A percentile compares a stretch with the other conserved stretches of the same genome.
These are phyloP conservation scores for Cryptotermes secundus DNA, from an alignment of 1,140 invertebrate genomes.

Conservation along the genomic window DNA sequence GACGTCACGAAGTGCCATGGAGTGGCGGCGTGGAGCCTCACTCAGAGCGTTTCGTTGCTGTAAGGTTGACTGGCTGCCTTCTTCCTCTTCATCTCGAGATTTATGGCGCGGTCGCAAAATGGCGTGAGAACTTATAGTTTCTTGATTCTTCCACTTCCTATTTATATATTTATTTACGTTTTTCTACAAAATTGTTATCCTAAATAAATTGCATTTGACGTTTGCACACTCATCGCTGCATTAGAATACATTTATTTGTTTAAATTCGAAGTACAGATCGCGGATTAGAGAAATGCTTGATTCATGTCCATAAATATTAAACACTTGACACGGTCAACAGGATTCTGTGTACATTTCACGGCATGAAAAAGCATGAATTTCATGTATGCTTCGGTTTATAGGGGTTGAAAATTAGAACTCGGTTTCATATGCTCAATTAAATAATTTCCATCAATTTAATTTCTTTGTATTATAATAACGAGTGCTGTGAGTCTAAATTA, in stretches of 20 bases:
- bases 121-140: not conserved
- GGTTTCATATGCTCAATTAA: not conserved
- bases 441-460: not conserved
- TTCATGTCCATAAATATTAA: too few species aligned
- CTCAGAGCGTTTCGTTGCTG: not conserved
- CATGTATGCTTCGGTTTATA: too few species aligned
- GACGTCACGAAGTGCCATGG: conserved; percentile 11
- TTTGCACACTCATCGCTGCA: too few species aligned
- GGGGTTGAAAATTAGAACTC: too few species aligned
- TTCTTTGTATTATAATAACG: not conserved
- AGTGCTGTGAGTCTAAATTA: not conserved
- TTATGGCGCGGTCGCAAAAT: not conserved
- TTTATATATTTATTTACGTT: not conserved
- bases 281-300: too few species aligned
- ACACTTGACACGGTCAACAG: too few species aligned
- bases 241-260: too few species aligned
- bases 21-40: not conserved
- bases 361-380: too few species aligned
- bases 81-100: not conserved
- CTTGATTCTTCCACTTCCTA: not conserved
- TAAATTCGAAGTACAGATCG: too few species aligned
- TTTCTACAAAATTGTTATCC: not conserved
- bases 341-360: too few species aligned
- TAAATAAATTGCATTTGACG: too few species aligned
- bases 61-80: not conserved